Base-by-base conservation (phyloP, 2,888 invertebrate genomes). In the Pandemis heparana region DNA sequence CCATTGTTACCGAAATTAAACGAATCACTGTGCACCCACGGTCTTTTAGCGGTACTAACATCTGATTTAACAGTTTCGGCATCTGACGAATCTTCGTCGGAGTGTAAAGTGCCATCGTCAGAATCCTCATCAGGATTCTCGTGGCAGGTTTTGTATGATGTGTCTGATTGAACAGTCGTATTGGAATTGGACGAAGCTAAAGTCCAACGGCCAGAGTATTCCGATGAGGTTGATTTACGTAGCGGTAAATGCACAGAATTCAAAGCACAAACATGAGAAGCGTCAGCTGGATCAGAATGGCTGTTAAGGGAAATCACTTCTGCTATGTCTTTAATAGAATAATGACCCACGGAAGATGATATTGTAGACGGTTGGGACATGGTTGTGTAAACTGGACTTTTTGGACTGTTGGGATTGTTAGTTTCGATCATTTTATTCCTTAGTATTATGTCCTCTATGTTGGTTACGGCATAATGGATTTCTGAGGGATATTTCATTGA, bases 21-120 rank as follows among this genome's bases (percentile, higher is more conserved):
- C 41, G 94, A 94, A 78, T 92, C 90, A 77, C 92, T 93, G 70
- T 93, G 92, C 41, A 92, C 89, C 94, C 94, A 94, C 0, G 93
- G 94, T 62, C 92, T 83, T 83, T 91, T 92, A n/a, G 85, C 80
- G 14, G 87, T 88, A 78, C 90, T 92, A 5, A 89, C 84, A 71
- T 93, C 92, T 4, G 93, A 93, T 80, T 92, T 93, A 4, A 93
- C 80, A 0, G 94, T 94, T 10, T 94, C 94, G 7, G 92, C 88
- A 74, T 94, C 94, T 63, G 94, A 94, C 75, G 81, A 81, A 72
- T 92, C 92, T 75, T 85, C 91, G 85, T 92, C 94, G 78, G 93
- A 91, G 78, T 92, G 91, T 82, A 93, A 84, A 74, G 92, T 92
- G 12, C 83, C 88, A 64, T 92, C 77, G 51, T 78, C 92, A 0